Conservation (phyloP, 2,888 invertebrate species). For the Biston betularia region DNA sequence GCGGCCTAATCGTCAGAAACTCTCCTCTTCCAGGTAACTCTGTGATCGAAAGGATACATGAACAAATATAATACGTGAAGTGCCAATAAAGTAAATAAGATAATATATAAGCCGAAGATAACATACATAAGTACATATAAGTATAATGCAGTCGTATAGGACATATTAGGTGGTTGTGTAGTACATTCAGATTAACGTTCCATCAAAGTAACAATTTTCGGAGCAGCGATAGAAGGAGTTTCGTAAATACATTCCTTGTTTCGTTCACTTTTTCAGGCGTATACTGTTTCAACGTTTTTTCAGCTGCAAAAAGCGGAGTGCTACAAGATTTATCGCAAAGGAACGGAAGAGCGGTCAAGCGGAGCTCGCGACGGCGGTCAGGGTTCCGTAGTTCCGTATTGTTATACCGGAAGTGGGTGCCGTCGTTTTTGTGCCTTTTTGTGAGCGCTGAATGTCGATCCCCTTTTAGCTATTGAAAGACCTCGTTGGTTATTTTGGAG, state of each 20-base stretch:
- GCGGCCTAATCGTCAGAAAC: too few species aligned
- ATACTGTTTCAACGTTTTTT: slow-evolving; percentile 44
- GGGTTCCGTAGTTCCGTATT: slow-evolving; percentile 46
- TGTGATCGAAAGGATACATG: too few species aligned
- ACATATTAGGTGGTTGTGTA: too few species aligned
- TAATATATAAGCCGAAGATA: too few species aligned
- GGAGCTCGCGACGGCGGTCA: slow-evolving; percentile 33
- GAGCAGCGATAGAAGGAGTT: not conserved
- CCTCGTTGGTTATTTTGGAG: slow-evolving; percentile 25
- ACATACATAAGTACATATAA: too few species aligned
- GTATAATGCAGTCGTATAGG: too few species aligned
- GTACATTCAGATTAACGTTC: too few species aligned
- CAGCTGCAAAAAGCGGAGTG: slow-evolving; percentile 48
- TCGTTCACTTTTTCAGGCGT: slow-evolving; percentile 29
- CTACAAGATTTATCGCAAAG: slow-evolving; percentile 54
- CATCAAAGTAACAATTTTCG: not conserved
- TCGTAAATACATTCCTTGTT: not conserved
- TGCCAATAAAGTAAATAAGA: too few species aligned
- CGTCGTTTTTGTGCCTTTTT: slow-evolving; percentile 27
- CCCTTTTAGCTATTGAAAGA: slow-evolving; percentile 22
- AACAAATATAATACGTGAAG: too few species aligned
- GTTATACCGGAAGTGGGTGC: slow-evolving; percentile 36
- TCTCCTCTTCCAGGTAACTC: too few species aligned
- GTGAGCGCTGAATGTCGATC: slow-evolving; percentile 22
- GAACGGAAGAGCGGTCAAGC: slow-evolving; percentile 54